These are phyloP conservation scores for Limonius californicus DNA, from an alignment of 1,140 invertebrate genomes.

Conservation along the genomic window DNA sequence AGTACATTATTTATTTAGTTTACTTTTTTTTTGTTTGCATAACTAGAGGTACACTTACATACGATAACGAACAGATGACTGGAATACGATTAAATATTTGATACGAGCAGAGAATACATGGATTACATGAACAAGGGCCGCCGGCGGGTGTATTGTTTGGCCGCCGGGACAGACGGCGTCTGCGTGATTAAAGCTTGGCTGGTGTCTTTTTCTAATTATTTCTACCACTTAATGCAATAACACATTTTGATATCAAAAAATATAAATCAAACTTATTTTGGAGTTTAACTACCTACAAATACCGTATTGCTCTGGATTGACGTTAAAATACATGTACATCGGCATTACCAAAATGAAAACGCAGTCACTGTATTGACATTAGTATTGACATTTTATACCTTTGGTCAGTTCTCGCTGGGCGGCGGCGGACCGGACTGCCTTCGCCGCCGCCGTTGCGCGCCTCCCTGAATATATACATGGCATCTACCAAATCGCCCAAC, in stretches of 20 bases:
- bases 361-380: conserved; percentile 46
- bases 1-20: conserved; percentile 9
- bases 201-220: conserved; percentile 16
- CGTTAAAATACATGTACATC: conserved; percentile 38
- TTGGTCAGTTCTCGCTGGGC: conserved; percentile 35
- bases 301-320: conserved; percentile 49
- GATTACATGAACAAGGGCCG: conserved; percentile 3
- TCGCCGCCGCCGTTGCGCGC: neutral
- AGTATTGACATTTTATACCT: conserved; percentile 46
- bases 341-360: conserved; percentile 30
- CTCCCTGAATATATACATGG: conserved; percentile 15
- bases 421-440: neutral
- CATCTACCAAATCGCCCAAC: conserved; percentile 21
- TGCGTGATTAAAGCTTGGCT: conserved; percentile 15
- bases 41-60: conserved; percentile 13
- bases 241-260: conserved; percentile 46
- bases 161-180: conserved; percentile 12
- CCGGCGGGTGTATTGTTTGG: neutral
- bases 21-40: conserved; percentile 2
- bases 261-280: conserved; percentile 31
- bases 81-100: conserved; percentile 7
- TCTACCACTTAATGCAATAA: conserved; percentile 42
- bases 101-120: conserved; percentile 13
- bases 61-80: conserved; percentile 13
- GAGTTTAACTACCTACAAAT: conserved; percentile 41